Conservation (phyloP, 2,888 invertebrate genomes). For the Pterostichus niger region DNA sequence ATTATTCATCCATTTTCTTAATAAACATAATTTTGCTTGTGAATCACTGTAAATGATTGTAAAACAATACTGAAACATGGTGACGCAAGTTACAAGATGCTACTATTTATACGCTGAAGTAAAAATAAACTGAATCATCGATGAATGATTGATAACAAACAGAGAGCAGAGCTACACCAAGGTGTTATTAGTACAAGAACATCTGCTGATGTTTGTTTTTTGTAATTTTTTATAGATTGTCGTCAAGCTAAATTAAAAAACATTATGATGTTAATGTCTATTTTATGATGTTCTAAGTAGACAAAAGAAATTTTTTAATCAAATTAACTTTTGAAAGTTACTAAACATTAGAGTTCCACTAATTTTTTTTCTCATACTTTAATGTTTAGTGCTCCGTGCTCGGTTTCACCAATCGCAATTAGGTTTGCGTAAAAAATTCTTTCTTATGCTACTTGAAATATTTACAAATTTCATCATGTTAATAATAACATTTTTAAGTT, state of each 20-base stretch:
- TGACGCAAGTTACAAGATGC: slow-evolving; percentile 16
- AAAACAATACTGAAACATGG: slow-evolving; percentile 38
- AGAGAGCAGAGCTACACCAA: background rate
- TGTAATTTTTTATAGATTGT: background rate
- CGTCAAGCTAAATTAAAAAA: slow-evolving; percentile 27
- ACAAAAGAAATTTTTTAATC: slow-evolving; percentile 46
- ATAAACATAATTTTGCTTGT: slow-evolving; percentile 43
- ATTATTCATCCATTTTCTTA: slow-evolving; percentile 38
- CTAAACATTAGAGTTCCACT: slow-evolving; percentile 37
- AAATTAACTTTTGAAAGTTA: slow-evolving; percentile 49
- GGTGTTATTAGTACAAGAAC: slow-evolving; percentile 6
- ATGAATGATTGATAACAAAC: slow-evolving; percentile 6
- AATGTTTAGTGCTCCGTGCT: too few relatives aligned
- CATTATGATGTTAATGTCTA: slow-evolving; percentile 18
- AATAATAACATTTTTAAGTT: slow-evolving; percentile 44
- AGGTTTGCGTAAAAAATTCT: slow-evolving; percentile 49
- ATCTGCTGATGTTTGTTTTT: slow-evolving; percentile 7
- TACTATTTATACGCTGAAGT: background rate
- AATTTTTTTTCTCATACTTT: slow-evolving; percentile 34
- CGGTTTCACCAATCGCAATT: slow-evolving; percentile 34
- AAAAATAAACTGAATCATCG: slow-evolving; percentile 16
- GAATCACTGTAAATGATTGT: slow-evolving; percentile 22
- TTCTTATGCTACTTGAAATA: slow-evolving; percentile 38
- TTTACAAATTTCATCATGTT: slow-evolving; percentile 21
- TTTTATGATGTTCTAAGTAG: slow-evolving; percentile 20